Base-by-base conservation (phyloP, 2,888 invertebrate genomes). In the Dryobota labecula region DNA sequence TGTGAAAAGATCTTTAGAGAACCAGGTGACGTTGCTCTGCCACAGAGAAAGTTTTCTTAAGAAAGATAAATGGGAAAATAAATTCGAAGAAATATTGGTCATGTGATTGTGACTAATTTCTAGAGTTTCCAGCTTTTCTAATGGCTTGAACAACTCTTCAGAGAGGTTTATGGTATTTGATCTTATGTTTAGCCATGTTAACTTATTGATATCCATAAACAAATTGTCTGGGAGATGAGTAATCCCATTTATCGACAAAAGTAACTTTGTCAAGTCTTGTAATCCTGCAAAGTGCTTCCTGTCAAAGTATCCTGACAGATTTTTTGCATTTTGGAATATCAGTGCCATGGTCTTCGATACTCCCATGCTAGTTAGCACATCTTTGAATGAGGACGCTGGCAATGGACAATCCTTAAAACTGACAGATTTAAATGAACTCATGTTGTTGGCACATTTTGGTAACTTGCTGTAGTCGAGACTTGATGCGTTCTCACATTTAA, bases 31-130 rank as follows among this genome's bases (percentile, higher is more conserved):
- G 83, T 96, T 96, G 89, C 98, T 98, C 84, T 96, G 96, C 97
- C 97, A 97, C 45, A 98, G 90, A 84, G 97, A 97, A 65, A 98
- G 92, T 61, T 97, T 95, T 68, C 93, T 92, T 73, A 98, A 90
- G 82, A 96, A 96, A 66, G 94, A 95, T 83, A 97, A 94, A 89
- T 97, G 96, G 47, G 96, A 94, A 89, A 98, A 98, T 68, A 97
- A 92, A 71, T 96, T 96, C 2, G 96, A 94, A 47, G 97, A 96
- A 86, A 98, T 93, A 84, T 95, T 92, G 58, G 95, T 95, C 86
- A 98, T 93, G 72, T 97, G 96, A 89, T 98, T 98, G 86, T 96
- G 96, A 61, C 97, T 97, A 84, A 98, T 92, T 91, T 97, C 97
- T 65, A 98, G 94, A 68, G 96, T 95, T 82, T 96, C 95, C 49